Evolutionary conservation across 2,113 vertebrate species (phyloP), one percentile per base, ranked within the genome.

Genomic region (Carassius carassius): DNA sequence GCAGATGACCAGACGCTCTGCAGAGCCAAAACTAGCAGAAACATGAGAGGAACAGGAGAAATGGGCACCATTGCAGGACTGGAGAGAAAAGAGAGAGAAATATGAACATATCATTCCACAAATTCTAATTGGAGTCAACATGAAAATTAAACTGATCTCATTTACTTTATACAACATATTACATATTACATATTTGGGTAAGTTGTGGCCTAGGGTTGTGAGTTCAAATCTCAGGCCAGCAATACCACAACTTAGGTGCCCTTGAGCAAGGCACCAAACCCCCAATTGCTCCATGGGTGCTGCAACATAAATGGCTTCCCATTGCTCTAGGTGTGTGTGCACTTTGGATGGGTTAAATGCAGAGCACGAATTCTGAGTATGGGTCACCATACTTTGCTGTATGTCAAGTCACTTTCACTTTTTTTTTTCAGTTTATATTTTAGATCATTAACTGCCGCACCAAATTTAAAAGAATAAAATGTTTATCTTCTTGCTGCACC

Each of bases 11-110:
- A 2, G 89, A 85, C 44, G 25, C 83, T 84, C 47, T 90, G 87
- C 25, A 91, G 65, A 58, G 85, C 78, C 77, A 79, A 90, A 65
- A 83, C 32, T 44, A 0, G 89, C 35, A 0, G 89, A 77, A 78
- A 91, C 80, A 78, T 4, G 83, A 75, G 85, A 60, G 41, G 58
- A n/a, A 23, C 41, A 51, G 17, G 16, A 63, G 85, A 78, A 60
- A 75, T 84, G 62, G 83, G 87, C 85, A 84, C 65, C 93, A 93
- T 93, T 91, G 89, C 77, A 83, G 84, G 79, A 75, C 89, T 91
- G 58, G 13, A 10, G 85, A 67, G 58, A 81, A 83, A 21, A 78
- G 67, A 47, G 29, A 37, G 0, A 32, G 13, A 35, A 84, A 80
- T 54, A n/a, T 25, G 11, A 35, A 25, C 16, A 25, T 17, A 29